Percentiles rank a stretch among this genome's conserved stretches.
Conservation (phyloP, 2,797 vertebrate genomes). For the Strix occidentalis region DNA sequence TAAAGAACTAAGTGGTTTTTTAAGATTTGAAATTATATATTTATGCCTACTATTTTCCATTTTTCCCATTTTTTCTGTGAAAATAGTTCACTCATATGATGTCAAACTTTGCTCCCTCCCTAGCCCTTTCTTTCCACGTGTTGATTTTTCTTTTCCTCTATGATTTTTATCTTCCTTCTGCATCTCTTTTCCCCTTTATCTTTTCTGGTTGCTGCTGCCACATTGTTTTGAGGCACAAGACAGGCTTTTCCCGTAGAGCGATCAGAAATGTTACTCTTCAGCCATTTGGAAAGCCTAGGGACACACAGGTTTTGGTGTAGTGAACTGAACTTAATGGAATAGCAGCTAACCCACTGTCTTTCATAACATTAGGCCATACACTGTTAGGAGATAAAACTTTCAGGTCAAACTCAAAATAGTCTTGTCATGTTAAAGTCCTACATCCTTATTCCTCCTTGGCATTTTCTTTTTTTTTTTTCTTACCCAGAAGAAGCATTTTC, state of each 20-base stretch:
- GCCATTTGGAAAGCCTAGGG: not conserved
- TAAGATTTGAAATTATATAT: not conserved
- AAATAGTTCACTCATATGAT: not conserved
- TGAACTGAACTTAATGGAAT: not conserved
- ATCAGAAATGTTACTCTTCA: not conserved
- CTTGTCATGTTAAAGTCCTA: not conserved
- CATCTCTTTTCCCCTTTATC: not conserved
- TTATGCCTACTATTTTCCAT: not conserved
- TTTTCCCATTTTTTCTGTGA: not conserved
- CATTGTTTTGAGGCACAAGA: not conserved
- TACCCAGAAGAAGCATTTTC: not conserved
- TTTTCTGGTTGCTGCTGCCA: not conserved
- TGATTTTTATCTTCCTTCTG: not conserved
- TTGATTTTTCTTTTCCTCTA: not conserved
- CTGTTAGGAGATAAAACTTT: not conserved
- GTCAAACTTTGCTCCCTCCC: rapidly evolving
- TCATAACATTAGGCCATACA: not conserved
- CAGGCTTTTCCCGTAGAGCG: not conserved
- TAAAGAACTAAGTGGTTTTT: not conserved
- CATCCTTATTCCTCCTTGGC: not conserved
- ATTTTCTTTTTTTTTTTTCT: not conserved
- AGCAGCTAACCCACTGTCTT: not conserved
- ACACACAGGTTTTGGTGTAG: not conserved
- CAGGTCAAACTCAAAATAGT: not conserved
- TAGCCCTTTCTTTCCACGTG: not conserved